A percentile compares a stretch with the other conserved stretches of the same genome.
phyloP scores from a whole-genome alignment of 2,888 invertebrate genomes.

The Patella pellucida region DNA sequence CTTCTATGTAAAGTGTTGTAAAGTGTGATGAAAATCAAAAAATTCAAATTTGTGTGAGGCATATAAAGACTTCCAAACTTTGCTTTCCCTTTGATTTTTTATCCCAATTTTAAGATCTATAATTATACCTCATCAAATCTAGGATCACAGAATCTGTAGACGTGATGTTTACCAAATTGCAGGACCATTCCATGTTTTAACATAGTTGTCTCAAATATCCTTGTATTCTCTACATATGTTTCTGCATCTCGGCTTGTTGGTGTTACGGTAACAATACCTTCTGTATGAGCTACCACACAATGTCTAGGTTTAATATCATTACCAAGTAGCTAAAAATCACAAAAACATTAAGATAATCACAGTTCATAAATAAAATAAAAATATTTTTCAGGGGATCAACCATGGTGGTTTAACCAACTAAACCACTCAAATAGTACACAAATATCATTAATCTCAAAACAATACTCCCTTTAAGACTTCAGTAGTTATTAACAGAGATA shows the following conservation, averaged over 20 bases:
- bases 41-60: not conserved
- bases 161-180: conserved; percentile 73
- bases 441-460: too few species aligned
- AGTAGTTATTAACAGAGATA: too few species aligned
- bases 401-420: too few species aligned
- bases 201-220: conserved; percentile 92
- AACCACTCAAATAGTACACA: too few species aligned
- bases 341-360: too few species aligned
- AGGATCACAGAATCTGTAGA: conserved; percentile 74
- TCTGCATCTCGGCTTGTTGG: conserved; percentile 94
- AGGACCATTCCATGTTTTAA: conserved; percentile 77
- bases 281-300: conserved; percentile 91
- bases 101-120: not conserved
- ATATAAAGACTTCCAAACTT: not conserved
- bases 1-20: too few species aligned
- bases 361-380: too few species aligned
- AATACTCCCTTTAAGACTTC: too few species aligned
- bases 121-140: conserved; percentile 56
- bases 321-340: conserved; percentile 78
- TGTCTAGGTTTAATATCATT: conserved; percentile 94
- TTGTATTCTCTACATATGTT: conserved; percentile 93
- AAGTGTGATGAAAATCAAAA: too few species aligned
- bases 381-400: too few species aligned
- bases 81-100: not conserved
- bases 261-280: conserved; percentile 92